Conservation (phyloP, 2,797 vertebrate species). For the Champsocephalus esox region DNA sequence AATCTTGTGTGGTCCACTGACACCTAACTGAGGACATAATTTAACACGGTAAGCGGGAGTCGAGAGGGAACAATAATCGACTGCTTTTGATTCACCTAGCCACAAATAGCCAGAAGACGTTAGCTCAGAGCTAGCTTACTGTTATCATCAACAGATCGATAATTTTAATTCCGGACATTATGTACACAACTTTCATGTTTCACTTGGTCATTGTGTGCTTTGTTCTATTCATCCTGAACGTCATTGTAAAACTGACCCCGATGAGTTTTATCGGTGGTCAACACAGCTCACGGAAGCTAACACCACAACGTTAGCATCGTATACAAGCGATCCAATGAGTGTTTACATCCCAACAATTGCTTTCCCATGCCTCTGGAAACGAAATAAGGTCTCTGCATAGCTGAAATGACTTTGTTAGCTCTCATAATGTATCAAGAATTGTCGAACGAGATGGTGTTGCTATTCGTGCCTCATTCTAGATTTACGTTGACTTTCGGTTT, state of each 20-base stretch:
- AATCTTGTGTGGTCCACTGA: conserved; percentile 21
- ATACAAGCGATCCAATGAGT: conserved; percentile 41
- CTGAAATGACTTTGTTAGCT: background rate
- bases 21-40: conserved; percentile 59
- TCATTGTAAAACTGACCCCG: background rate
- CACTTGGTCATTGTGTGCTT: background rate
- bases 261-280: conserved; percentile 30
- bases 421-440: background rate
- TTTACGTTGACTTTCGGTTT: conserved; percentile 63
- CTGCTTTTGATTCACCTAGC: conserved; percentile 63
- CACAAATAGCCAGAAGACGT: conserved; percentile 59
- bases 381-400: fast-evolving
- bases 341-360: conserved; percentile 52
- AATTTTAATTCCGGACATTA: background rate
- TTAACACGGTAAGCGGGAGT: conserved; percentile 66
- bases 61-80: conserved; percentile 34
- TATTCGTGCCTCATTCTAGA: conserved; percentile 11
- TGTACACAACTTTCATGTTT: background rate
- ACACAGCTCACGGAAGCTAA: conserved; percentile 61
- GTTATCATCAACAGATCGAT: conserved; percentile 55
- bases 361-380: background rate
- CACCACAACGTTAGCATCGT: conserved; percentile 54
- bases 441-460: conserved; percentile 4
- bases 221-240: background rate
- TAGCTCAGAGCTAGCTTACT: conserved; percentile 72